These are phyloP conservation scores for Ferdinandea cuprea DNA, from an alignment of 2,888 invertebrate genomes.

Conservation along the genomic window DNA sequence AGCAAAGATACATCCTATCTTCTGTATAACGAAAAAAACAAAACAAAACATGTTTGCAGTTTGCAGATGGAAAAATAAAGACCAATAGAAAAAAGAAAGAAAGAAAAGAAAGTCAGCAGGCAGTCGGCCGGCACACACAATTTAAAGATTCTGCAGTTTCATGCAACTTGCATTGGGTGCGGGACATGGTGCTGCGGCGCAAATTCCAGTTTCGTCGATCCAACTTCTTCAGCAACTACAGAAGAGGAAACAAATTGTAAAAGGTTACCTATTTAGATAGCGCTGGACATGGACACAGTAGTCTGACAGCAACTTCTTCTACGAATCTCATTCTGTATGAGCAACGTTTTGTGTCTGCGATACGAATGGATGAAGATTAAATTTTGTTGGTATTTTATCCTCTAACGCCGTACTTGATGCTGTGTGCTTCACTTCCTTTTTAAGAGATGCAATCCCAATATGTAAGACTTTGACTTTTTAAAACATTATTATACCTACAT, in stretches of 20 bases:
- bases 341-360: not conserved
- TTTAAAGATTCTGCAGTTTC: not conserved
- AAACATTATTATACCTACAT: not conserved
- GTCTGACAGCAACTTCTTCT: conserved; percentile 16
- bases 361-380: not conserved
- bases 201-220: conserved; percentile 6
- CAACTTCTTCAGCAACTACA: not conserved
- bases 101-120: conserved; percentile 8
- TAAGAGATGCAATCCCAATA: not conserved
- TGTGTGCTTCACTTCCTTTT: conserved; percentile 10
- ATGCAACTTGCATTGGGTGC: not conserved
- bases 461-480: not conserved
- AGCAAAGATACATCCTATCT: not conserved
- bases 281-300: not conserved
- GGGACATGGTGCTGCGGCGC: conserved; percentile 3
- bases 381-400: not conserved
- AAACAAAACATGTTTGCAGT: not conserved
- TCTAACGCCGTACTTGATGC: not conserved
- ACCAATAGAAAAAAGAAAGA: not conserved
- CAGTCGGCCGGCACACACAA: not conserved
- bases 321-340: conserved; percentile 2
- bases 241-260: conserved; percentile 9
- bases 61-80: not conserved
- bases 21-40: too few species aligned
- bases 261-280: not conserved